phyloP scores from a whole-genome alignment of 2,888 invertebrate species.

The Taenaris catops region DNA sequence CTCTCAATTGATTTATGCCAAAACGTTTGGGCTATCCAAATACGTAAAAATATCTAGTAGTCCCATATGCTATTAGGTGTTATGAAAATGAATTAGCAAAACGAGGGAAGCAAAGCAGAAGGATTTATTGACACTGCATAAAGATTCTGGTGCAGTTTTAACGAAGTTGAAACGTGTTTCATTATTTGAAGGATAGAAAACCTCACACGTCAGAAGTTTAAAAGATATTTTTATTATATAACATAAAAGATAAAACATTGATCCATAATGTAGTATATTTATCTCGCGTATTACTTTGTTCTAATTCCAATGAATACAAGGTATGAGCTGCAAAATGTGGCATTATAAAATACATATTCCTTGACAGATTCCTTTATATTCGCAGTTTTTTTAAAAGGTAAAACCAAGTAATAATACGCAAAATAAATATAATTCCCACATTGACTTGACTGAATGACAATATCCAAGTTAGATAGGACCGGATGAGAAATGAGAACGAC shows the following conservation, averaged over 20 bases:
- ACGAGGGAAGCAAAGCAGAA: conserved; percentile 13
- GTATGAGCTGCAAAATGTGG: too few species aligned
- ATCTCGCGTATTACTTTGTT: conserved; percentile 11
- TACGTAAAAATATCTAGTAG: not conserved
- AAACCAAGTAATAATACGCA: conserved; percentile 15
- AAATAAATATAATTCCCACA: conserved; percentile 13
- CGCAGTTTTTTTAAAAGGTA: not conserved
- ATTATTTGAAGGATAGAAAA: too few species aligned
- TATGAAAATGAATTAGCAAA: conserved; percentile 12
- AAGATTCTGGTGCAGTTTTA: conserved; percentile 3
- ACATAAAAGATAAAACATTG: too few species aligned
- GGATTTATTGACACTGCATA: conserved; percentile 1
- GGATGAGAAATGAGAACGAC: conserved; percentile 37
- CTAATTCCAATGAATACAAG: too few species aligned
- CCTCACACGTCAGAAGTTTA: too few species aligned
- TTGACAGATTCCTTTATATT: too few species aligned
- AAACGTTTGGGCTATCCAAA: too few species aligned
- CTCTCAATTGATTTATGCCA: too few species aligned
- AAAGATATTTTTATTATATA: too few species aligned
- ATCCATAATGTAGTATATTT: conserved; percentile 3
- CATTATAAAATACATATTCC: too few species aligned
- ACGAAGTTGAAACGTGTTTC: conserved; percentile 1
- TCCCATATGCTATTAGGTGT: conserved; percentile 4
- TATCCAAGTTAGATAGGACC: conserved; percentile 29
- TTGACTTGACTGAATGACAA: conserved; percentile 1